Conservation (phyloP, 2,797 vertebrate species). For the Chaenodraco wilsoni region DNA sequence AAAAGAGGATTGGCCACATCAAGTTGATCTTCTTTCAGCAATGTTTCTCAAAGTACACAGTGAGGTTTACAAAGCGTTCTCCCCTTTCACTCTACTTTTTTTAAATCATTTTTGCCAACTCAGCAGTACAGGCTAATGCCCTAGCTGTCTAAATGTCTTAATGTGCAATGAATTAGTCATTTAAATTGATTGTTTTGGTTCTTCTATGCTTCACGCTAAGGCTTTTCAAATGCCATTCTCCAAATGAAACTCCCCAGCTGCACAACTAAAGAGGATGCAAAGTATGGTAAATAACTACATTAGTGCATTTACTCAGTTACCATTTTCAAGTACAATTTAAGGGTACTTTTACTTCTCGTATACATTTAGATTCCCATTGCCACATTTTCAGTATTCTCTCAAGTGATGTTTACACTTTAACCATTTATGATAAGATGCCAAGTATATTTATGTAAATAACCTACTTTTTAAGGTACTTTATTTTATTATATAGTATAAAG, state of each 20-base stretch:
- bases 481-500: too few relatives aligned
- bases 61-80: constrained; percentile 2
- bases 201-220: background rate
- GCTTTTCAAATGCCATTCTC: constrained; percentile 22
- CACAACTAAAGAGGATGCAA: background rate
- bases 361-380: background rate
- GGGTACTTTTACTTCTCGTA: background rate
- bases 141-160: constrained; percentile 15
- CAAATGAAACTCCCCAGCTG: constrained; percentile 6
- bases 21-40: background rate
- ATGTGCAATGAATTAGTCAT: constrained; percentile 27
- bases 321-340: background rate
- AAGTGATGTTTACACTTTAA: too few relatives aligned
- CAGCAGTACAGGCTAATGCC: constrained; percentile 30
- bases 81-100: background rate
- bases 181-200: constrained; percentile 22
- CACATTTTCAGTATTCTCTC: too few relatives aligned
- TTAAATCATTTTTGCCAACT: constrained; percentile 18
- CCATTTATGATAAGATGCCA: too few relatives aligned
- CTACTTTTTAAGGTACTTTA: too few relatives aligned
- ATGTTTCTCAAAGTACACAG: constrained; percentile 3
- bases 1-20: constrained; percentile 1
- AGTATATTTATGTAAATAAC: too few relatives aligned
- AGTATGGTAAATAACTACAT: background rate
- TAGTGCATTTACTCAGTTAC: background rate